These are phyloP conservation scores for Rhamphomyia laevipes DNA, from an alignment of 2,888 invertebrate species.

Conservation along the genomic window DNA sequence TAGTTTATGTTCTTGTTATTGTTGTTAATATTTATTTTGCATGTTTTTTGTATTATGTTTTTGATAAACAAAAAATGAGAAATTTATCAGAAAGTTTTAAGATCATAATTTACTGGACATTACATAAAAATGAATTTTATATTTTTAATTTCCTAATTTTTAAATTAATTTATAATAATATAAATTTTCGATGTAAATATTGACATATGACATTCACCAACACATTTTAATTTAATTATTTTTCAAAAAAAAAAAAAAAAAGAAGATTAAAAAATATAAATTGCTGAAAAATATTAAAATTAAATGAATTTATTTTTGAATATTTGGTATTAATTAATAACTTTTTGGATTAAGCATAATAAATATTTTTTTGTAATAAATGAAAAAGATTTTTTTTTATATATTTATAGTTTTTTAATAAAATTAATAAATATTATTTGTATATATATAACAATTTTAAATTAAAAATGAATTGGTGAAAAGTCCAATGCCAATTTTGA, in stretches of 20 bases:
- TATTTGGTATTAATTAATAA: no score
- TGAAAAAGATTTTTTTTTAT: not conserved
- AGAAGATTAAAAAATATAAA: slow-evolving; percentile 2
- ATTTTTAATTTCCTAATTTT: no score
- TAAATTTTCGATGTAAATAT: slow-evolving; percentile 9
- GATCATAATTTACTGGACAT: slow-evolving; percentile 4
- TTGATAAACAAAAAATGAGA: no score
- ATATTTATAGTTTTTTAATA: not conserved
- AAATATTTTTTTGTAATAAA: not conserved
- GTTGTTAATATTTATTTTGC: not conserved
- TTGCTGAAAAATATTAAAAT: not conserved
- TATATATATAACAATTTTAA: not conserved
- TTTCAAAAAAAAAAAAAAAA: no score
- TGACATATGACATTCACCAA: slow-evolving; percentile 23
- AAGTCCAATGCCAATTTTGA: slow-evolving; percentile 14
- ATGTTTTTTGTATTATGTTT: slow-evolving; percentile 2
- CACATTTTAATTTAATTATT: slow-evolving; percentile 11
- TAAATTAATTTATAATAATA: no score
- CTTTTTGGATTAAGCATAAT: not conserved
- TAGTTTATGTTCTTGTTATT: slow-evolving; percentile 4
- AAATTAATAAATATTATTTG: not conserved
- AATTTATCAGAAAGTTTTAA: slow-evolving; percentile 4
- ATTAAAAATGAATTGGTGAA: slow-evolving; percentile 17
- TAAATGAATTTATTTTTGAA: not conserved
- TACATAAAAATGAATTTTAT: not conserved